Base-by-base conservation (phyloP, 2,888 invertebrate species). In the Standfussiana lucernea region DNA sequence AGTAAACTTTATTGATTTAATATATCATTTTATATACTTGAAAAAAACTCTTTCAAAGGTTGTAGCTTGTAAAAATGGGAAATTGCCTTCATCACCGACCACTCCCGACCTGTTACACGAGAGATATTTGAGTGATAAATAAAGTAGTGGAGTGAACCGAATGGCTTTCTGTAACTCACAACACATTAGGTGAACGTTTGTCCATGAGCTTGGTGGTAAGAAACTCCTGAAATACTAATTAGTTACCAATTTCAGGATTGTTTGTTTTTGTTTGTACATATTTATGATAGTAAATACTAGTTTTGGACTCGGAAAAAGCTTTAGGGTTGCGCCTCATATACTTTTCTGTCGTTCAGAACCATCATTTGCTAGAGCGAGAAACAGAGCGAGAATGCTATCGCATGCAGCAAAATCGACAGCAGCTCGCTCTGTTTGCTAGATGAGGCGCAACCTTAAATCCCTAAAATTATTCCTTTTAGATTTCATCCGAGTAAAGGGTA, bases 91-190 rank as follows among this genome's bases (percentile, higher is more conserved):
- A 75, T 72, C n/a, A 75, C 32, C 24, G 56, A 62, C 53, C 56
- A 66, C 15, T 67, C 35, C 32, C 59, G n/a, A 28, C 35, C 21
- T 61, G 71, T 72, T 53, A 40, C 59, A 28, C 56, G 53, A 56
- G 42, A 24, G 21, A 62, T 66, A 59, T 80, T 70, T 45, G 21
- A 45, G 66, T 80, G 59, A 67, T 64, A 76, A 82, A 84, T 68
- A 40, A 67, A 80, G 62, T 53, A 53, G 28, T 59, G 40, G 64
- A 59, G 59, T 59, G 37, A 67, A 76, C 42, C 40, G 42, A n/a
- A 71, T 35, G 13, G 40, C 62, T 70, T 79, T 72, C 45, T 75
- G 75, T 66, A 62, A 80, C 37, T 59, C 70, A 45, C 66, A 64
- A 62, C 50, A 35, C 50, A 70, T 74, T 71, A 37, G 67, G 59